Evolutionary conservation across 2,888 invertebrate genomes (phyloP).

Genomic region (Peribatodes rhomboidaria): DNA sequence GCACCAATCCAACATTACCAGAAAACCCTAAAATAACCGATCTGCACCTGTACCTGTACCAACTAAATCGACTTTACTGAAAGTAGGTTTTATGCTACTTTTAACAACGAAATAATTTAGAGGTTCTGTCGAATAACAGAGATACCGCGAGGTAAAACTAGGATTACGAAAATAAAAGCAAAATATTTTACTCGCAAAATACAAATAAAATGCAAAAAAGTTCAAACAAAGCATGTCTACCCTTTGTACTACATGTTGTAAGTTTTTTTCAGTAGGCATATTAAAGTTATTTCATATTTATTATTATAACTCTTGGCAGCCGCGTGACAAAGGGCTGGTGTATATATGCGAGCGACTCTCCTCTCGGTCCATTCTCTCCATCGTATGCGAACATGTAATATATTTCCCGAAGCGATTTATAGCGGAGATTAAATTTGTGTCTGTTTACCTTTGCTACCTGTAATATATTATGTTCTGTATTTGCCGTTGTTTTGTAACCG

Average conservation of each 20-base stretch:
- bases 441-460: conserved; percentile 6
- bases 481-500: not conserved
- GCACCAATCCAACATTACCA: no score
- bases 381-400: conserved; percentile 8
- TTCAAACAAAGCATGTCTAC: no score
- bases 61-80: no score
- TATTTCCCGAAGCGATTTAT: conserved; percentile 20
- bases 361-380: conserved; percentile 3
- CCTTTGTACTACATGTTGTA: not conserved
- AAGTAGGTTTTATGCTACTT: no score
- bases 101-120: no score
- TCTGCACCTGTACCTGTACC: no score
- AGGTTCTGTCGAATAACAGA: no score
- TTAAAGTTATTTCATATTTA: not conserved
- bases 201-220: no score
- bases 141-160: no score
- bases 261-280: not conserved
- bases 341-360: not conserved
- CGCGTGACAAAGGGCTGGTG: conserved; percentile 20
- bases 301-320: conserved; percentile 8
- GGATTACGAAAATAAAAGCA: no score
- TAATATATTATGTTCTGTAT: not conserved
- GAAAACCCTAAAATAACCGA: no score
- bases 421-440: conserved; percentile 12
- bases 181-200: no score